Conservation (phyloP, 2,888 invertebrate species). For the Lapara coniferarum region DNA sequence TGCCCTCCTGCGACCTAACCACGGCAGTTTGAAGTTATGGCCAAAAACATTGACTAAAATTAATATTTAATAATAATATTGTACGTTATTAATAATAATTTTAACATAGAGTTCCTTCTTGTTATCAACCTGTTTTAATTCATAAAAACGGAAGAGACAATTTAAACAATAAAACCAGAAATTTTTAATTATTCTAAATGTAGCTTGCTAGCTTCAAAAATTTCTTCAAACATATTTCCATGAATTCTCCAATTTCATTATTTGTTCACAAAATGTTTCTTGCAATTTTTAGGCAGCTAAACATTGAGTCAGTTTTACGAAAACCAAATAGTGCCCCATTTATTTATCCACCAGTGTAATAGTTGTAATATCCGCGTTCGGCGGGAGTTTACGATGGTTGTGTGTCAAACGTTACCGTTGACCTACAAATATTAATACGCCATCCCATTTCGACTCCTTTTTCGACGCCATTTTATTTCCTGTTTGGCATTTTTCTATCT, state of each 20-base stretch:
- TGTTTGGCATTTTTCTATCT: too few species aligned
- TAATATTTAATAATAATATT: too few species aligned
- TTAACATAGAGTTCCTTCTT: too few species aligned
- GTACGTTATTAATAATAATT: too few species aligned
- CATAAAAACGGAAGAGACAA: too few species aligned
- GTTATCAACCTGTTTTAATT: too few species aligned
- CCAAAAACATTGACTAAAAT: not conserved
- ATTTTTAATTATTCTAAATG: too few species aligned
- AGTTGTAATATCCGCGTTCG: slow-evolving; percentile 19
- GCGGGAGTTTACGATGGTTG: slow-evolving; percentile 10
- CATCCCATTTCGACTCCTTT: not conserved
- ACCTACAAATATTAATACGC: slow-evolving; percentile 3
- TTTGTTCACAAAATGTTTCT: not conserved
- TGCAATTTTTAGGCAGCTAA: not conserved
- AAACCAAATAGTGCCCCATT: not conserved
- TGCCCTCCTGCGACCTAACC: not conserved
- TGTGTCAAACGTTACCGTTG: not conserved
- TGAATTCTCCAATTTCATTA: too few species aligned
- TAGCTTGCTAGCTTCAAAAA: too few species aligned
- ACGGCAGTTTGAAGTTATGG: not conserved
- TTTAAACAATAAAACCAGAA: too few species aligned
- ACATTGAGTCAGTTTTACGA: not conserved
- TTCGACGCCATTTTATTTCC: not conserved
- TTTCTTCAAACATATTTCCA: too few species aligned
- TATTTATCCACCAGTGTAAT: slow-evolving; percentile 12